Conservation (phyloP, 2,113 vertebrate genomes). For the Leptobrachium ailaonicum region DNA sequence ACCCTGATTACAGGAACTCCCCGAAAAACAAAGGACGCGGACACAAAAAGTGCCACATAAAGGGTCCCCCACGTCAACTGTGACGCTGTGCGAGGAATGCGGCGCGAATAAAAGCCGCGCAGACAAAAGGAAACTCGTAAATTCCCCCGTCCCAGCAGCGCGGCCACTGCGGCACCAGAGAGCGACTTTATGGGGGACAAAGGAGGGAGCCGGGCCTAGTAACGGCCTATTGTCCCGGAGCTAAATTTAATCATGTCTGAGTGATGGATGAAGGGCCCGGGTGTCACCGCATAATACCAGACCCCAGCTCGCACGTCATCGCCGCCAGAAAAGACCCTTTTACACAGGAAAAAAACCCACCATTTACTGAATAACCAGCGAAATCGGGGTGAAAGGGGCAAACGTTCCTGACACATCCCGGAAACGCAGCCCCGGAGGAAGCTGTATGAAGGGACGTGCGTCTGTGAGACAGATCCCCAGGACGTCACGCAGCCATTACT, state of each 20-base stretch:
- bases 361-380: too few species aligned
- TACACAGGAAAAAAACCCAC: not conserved
- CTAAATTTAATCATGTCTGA: not conserved
- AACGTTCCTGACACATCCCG: not conserved
- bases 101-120: conserved; percentile 5
- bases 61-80: conserved; percentile 22
- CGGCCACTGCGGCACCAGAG: not conserved
- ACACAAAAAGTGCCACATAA: not conserved
- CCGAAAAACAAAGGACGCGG: not conserved
- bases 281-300: not conserved
- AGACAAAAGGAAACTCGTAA: conserved; percentile 9
- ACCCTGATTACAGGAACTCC: conserved; percentile 2
- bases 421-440: not conserved
- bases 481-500: too few species aligned
- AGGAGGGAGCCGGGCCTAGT: not conserved
- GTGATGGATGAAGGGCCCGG: conserved; percentile 20
- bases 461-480: too few species aligned
- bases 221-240: not conserved
- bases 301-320: not conserved
- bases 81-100: conserved; percentile 23
- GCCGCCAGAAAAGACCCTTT: not conserved
- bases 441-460: too few species aligned
- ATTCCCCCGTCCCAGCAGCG: not conserved
- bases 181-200: not conserved
- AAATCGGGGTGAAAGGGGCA: not conserved